These are phyloP conservation scores for Criorhina ranunculi DNA, from an alignment of 2,888 invertebrate genomes.

Conservation along the genomic window DNA sequence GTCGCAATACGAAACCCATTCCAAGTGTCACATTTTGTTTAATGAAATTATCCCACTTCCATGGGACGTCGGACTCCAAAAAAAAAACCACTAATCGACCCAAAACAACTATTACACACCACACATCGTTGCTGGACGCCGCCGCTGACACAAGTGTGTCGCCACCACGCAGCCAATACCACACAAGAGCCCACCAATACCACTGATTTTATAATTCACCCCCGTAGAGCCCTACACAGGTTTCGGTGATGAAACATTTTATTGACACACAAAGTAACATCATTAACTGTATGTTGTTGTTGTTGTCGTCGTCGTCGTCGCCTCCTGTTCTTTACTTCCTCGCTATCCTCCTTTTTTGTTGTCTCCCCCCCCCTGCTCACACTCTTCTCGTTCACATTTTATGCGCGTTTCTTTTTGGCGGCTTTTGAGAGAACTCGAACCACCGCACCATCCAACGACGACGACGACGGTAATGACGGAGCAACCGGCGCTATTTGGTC, in stretches of 20 bases:
- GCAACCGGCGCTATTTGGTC: conserved; percentile 72
- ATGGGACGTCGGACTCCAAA: conserved; percentile 28
- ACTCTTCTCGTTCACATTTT: background rate
- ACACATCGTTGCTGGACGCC: conserved; percentile 40
- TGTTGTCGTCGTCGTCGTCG: conserved; percentile 13
- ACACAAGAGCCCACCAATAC: conserved; percentile 15
- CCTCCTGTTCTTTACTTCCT: conserved; percentile 6
- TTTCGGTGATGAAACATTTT: conserved; percentile 76
- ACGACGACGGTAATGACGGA: conserved; percentile 19
- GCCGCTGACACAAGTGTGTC: conserved; percentile 51
- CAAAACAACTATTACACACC: conserved; percentile 42
- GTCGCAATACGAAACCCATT: conserved; percentile 52
- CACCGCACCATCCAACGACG: conserved; percentile 16
- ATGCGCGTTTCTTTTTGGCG: conserved; percentile 55
- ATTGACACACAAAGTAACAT: conserved; percentile 76
- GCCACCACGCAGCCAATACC: conserved; percentile 6
- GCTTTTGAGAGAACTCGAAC: conserved; percentile 29
- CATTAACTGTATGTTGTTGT: conserved; percentile 62
- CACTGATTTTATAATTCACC: conserved; percentile 51
- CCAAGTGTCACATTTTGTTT: conserved; percentile 61
- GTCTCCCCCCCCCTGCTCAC: background rate
- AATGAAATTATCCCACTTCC: conserved; percentile 65
- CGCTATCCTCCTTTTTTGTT: background rate
- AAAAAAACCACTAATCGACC: conserved; percentile 39
- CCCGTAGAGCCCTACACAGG: conserved; percentile 49